A percentile compares a stretch with the other conserved stretches of the same genome.
Conservation (phyloP, 2,888 invertebrate species). For the Tupiocoris notatus region DNA sequence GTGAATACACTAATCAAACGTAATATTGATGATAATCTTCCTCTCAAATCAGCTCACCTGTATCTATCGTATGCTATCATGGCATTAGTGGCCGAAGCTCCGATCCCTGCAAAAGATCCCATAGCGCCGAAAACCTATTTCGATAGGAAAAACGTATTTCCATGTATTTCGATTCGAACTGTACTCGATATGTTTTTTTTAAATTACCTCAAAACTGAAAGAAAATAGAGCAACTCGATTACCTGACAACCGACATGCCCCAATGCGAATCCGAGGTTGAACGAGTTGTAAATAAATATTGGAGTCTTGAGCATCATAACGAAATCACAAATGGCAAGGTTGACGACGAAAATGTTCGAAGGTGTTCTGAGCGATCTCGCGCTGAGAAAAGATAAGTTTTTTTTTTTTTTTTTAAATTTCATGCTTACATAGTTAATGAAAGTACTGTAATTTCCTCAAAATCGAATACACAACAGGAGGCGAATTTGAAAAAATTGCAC, state of each 20-base stretch:
- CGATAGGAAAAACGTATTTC: background rate
- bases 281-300: conserved; percentile 81
- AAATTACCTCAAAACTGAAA: no score
- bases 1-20: background rate
- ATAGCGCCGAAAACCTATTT: conserved; percentile 65
- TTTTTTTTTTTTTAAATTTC: no score
- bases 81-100: conserved; percentile 75
- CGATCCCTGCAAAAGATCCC: conserved; percentile 78
- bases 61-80: conserved; percentile 82
- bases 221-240: no score
- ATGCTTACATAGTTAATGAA: no score
- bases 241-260: conserved; percentile 71
- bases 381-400: conserved; percentile 56
- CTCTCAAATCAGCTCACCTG: conserved; percentile 55
- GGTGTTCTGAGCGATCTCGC: conserved; percentile 73
- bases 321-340: conserved; percentile 79
- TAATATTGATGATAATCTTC: no score
- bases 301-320: conserved; percentile 85
- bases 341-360: conserved; percentile 80
- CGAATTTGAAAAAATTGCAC: no score
- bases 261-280: conserved; percentile 71
- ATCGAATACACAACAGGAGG: no score
- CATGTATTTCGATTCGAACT: no score
- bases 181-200: no score
- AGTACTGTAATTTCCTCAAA: no score